A percentile compares a stretch with the other conserved stretches of the same genome.
phyloP scores from a whole-genome alignment of 2,797 vertebrate genomes.

The Sciurus vulgaris region DNA sequence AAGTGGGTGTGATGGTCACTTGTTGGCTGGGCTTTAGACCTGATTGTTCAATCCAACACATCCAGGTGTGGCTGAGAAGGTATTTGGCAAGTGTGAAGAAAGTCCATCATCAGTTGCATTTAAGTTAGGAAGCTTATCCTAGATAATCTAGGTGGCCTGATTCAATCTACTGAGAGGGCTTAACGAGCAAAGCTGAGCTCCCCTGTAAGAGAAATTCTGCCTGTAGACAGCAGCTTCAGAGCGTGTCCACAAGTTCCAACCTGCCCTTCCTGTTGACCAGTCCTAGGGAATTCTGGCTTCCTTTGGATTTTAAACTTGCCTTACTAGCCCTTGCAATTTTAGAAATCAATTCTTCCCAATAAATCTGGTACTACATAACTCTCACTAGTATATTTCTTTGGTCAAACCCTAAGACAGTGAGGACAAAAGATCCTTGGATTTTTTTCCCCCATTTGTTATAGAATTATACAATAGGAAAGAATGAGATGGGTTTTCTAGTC shows the following conservation, averaged over 20 bases:
- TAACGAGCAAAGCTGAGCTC: not conserved
- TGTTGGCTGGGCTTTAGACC: not conserved
- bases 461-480: not conserved
- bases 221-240: not conserved
- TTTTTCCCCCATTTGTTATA: not conserved
- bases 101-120: not conserved
- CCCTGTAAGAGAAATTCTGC: not conserved
- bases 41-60: not conserved
- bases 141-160: not conserved
- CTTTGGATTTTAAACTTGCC: not conserved
- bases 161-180: not conserved
- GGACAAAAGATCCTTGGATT: not conserved
- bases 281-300: not conserved
- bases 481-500: not conserved
- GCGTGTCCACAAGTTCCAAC: not conserved
- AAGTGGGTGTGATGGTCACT: not conserved
- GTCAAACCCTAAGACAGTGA: not conserved
- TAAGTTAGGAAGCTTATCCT: not conserved
- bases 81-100: not conserved
- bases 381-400: not conserved
- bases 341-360: not conserved
- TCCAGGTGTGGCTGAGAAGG: not conserved
- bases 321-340: not conserved
- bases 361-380: not conserved
- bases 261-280: not conserved